These are phyloP conservation scores for Drosophila mayaguana DNA, from an alignment of 2,888 invertebrate genomes.

Conservation along the genomic window DNA sequence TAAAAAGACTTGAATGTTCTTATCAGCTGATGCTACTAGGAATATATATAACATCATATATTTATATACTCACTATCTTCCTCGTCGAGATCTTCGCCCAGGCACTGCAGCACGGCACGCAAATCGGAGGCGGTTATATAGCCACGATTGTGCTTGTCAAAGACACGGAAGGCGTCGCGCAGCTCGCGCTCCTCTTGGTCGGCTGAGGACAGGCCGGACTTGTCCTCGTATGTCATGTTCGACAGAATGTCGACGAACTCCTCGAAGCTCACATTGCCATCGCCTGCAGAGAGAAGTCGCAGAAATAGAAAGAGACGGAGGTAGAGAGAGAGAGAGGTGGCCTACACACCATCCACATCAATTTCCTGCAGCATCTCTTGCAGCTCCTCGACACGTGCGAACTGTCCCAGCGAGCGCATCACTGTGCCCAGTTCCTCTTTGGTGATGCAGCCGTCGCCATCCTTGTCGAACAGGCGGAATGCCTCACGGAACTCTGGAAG, in stretches of 20 bases:
- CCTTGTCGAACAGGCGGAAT: constrained; percentile 94
- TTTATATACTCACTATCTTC: constrained; percentile 91
- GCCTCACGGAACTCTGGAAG: constrained; percentile 92
- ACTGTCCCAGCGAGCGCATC: constrained; percentile 94
- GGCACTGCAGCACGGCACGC: constrained; percentile 93
- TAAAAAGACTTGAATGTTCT: too few relatives aligned
- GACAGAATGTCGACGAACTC: constrained; percentile 95
- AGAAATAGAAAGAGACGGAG: background rate
- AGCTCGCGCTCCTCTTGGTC: constrained; percentile 94
- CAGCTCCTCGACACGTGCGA: constrained; percentile 93
- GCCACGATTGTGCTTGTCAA: constrained; percentile 95
- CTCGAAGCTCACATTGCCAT: constrained; percentile 94
- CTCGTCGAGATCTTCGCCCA: constrained; percentile 95
- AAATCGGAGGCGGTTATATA: constrained; percentile 96
- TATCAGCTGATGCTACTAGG: too few relatives aligned
- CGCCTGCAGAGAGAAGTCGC: constrained; percentile 87
- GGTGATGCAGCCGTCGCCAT: constrained; percentile 94
- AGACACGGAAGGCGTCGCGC: constrained; percentile 94
- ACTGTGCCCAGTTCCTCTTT: constrained; percentile 94
- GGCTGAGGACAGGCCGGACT: constrained; percentile 87
- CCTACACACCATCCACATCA: constrained; percentile 89
- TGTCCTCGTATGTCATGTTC: constrained; percentile 89
- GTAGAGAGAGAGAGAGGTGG: background rate
- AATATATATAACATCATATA: too few relatives aligned
- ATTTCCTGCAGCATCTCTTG: constrained; percentile 94